Evolutionary conservation across 2,888 invertebrate genomes (phyloP), one percentile per base, ranked within the genome.

Genomic region (Agonopterix subpropinquella): DNA sequence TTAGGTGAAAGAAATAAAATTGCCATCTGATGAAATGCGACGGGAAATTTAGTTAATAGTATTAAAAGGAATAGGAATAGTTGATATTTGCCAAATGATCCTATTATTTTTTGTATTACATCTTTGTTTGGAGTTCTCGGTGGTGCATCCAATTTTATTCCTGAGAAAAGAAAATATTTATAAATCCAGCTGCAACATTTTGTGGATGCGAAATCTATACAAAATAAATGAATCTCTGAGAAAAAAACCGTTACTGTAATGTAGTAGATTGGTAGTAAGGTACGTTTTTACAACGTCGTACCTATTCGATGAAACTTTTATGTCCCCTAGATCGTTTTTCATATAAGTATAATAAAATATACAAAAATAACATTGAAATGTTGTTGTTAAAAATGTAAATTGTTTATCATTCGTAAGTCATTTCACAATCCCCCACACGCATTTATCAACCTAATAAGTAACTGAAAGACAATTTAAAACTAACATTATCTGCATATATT

Each of bases 11-110:
- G 64, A 58, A 89, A 89, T 56, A 89, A 77, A 47, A 90, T 87
- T 1, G 87, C 89, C 75, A 89, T 81, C 65, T 89, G 89, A 61
- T 89, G 83, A 59, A 80, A 89, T 1, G 89, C 89, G 9, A 89
- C 78, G 0, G 89, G 86, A 51, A 89, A 77, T 63, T 89, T 89
- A 9, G 79, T 64, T 41, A 86, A 54, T 52, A 86, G 80, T 55
- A 86, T 68, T n/a, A 80, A 62, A 10, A 80, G 53, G 53, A 79
- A 80, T 43, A 89, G 67, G 53, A 72, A 73, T 13, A 89, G 57
- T 56, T 90, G 90, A 65, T 89, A 90, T 70, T 74, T 86, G 8
- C 90, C 90, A 53, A 89, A 86, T 5, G 82, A 70, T 11, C 90
- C 90, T 28, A 75, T 85, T 4, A 82, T 74, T 47, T 65, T 73